These are phyloP conservation scores for Gymnarchus niloticus DNA, from an alignment of 2,113 vertebrate genomes.

Conservation along the genomic window DNA sequence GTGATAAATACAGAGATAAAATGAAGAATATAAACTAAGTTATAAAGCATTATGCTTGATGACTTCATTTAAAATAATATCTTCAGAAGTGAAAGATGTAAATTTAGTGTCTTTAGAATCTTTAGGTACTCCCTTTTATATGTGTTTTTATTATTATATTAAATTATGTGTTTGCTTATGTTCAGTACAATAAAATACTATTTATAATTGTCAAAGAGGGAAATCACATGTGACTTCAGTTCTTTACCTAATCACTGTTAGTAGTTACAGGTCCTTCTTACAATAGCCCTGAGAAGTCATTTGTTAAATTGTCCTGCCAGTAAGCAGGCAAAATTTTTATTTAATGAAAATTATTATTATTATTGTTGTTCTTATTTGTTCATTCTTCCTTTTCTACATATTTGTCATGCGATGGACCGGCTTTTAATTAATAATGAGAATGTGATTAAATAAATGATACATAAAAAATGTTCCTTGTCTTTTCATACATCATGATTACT, in stretches of 20 bases:
- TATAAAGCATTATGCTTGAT: neutral
- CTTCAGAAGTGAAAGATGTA: neutral
- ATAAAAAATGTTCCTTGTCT: neutral
- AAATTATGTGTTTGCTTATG: too few species aligned
- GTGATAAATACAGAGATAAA: neutral
- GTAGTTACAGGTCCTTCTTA: neutral
- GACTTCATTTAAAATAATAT: neutral
- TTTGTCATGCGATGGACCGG: neutral
- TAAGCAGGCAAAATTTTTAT: neutral
- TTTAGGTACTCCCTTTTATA: neutral
- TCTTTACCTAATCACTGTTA: neutral
- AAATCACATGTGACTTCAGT: neutral
- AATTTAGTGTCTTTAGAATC: neutral
- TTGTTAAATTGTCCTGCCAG: neutral
- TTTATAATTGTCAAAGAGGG: neutral
- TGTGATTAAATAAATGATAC: neutral
- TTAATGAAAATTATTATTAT: neutral
- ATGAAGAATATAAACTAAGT: neutral
- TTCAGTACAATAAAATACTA: neutral
- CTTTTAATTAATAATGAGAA: neutral
- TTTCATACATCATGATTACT: neutral
- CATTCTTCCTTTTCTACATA: neutral
- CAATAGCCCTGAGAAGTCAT: too few species aligned
- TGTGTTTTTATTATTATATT: neutral
- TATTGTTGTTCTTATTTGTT: neutral